phyloP scores from a whole-genome alignment of 2,888 invertebrate species.

The Eumacrocentrus americanus region DNA sequence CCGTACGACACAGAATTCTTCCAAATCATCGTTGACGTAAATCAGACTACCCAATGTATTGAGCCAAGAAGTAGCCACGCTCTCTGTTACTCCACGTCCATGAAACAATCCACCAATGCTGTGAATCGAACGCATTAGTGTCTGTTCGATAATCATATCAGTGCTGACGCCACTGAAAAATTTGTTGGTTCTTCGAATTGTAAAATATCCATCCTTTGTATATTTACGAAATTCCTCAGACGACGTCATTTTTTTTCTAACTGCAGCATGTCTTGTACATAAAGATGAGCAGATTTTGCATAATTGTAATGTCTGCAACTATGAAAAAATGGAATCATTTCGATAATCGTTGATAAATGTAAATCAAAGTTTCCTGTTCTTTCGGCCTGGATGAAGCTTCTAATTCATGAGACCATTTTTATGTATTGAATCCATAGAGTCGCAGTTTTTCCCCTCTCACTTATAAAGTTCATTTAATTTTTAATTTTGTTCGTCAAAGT shows the following conservation, averaged over 20 bases:
- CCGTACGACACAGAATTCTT: neutral
- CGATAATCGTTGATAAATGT: constrained; percentile 7
- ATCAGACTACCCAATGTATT: neutral
- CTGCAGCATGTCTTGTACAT: neutral
- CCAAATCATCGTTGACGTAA: neutral
- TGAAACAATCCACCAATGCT: constrained; percentile 42
- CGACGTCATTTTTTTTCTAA: neutral
- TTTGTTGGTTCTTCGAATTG: constrained; percentile 54
- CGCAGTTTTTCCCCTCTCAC: constrained; percentile 4
- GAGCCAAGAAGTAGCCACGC: constrained; percentile 30
- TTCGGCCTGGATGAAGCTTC: constrained; percentile 17
- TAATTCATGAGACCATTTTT: constrained; percentile 11
- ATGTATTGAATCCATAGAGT: constrained; percentile 11
- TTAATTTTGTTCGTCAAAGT: neutral
- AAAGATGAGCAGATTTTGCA: constrained; percentile 12
- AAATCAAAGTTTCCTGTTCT: constrained; percentile 2
- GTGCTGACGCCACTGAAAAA: constrained; percentile 55
- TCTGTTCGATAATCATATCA: constrained; percentile 49
- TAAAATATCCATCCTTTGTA: constrained; percentile 34
- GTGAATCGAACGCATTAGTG: constrained; percentile 34
- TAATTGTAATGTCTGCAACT: neutral
- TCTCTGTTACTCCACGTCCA: constrained; percentile 52
- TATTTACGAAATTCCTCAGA: neutral
- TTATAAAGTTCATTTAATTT: neutral
- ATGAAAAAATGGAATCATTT: constrained; percentile 12